Conservation (phyloP, 2,797 vertebrate genomes). For the Danio kyathit region DNA sequence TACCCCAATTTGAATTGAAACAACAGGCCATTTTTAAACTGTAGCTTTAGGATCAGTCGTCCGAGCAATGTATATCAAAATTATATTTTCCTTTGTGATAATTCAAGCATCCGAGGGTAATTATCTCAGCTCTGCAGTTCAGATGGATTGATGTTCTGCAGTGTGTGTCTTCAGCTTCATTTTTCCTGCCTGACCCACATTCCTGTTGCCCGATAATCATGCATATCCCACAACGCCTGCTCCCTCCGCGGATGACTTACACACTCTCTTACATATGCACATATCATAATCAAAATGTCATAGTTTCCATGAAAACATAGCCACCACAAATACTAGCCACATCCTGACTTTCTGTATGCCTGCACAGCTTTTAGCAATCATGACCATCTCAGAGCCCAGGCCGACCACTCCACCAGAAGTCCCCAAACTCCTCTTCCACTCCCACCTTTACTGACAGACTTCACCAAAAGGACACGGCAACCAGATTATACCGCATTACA, state of each 20-base stretch:
- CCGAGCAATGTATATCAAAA: not conserved
- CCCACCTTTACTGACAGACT: constrained; percentile 31
- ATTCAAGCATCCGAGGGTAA: not conserved
- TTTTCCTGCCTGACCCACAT: constrained; percentile 55
- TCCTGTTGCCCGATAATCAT: constrained; percentile 55
- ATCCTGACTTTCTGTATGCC: constrained; percentile 58
- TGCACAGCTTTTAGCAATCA: constrained; percentile 58
- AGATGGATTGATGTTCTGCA: constrained; percentile 18
- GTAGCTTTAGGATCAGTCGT: not conserved
- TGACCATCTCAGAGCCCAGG: constrained; percentile 40
- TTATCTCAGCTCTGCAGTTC: not conserved
- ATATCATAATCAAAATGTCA: constrained; percentile 63
- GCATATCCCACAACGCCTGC: constrained; percentile 54
- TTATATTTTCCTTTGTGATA: not conserved
- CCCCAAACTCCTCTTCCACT: constrained; percentile 34
- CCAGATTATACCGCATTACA: no score
- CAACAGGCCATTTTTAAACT: no score
- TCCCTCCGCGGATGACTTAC: constrained; percentile 50
- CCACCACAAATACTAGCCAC: constrained; percentile 61
- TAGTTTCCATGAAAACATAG: constrained; percentile 65
- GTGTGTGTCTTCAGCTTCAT: constrained; percentile 32
- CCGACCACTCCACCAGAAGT: constrained; percentile 32
- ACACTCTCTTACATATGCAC: constrained; percentile 60
- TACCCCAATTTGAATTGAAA: no score
- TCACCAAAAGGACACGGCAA: no score